These are phyloP conservation scores for Drosophila mojavensis DNA, from an alignment of 1,140 invertebrate species.

Conservation along the genomic window DNA sequence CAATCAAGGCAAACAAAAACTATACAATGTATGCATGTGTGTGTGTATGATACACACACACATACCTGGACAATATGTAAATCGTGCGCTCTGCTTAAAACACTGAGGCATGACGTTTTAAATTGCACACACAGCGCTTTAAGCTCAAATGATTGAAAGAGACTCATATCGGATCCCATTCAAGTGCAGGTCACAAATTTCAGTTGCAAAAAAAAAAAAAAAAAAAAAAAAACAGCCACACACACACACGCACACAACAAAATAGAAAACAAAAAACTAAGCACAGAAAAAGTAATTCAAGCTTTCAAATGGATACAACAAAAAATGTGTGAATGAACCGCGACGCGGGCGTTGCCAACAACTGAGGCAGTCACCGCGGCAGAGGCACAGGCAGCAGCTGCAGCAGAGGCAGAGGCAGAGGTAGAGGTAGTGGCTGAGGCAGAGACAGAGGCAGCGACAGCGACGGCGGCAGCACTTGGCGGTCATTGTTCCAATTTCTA, in stretches of 20 bases:
- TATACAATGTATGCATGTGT: too few relatives aligned
- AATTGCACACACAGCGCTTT: constrained; percentile 1
- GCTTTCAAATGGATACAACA: constrained; percentile 51
- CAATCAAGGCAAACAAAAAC: too few relatives aligned
- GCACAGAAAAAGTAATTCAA: constrained; percentile 59
- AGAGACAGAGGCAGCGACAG: constrained; percentile 5
- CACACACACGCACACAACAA: constrained; percentile 3
- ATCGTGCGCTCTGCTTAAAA: not conserved
- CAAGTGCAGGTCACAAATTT: constrained; percentile 39
- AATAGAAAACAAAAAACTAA: constrained; percentile 22
- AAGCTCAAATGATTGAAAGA: constrained; percentile 4
- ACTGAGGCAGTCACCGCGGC: constrained; percentile 2
- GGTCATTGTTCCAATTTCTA: constrained; percentile 80
- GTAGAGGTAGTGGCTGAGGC: not conserved
- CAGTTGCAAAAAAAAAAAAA: constrained; percentile 22
- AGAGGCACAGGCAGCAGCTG: not conserved
- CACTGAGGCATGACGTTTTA: constrained; percentile 3
- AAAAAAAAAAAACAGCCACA: constrained; percentile 9
- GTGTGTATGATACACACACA: too few relatives aligned
- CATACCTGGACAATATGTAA: not conserved
- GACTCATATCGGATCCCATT: constrained; percentile 22
- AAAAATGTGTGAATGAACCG: constrained; percentile 73
- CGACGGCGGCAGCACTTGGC: constrained; percentile 61
- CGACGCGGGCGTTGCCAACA: constrained; percentile 44
- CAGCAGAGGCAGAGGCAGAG: not conserved